Conservation (phyloP, 2,888 invertebrate genomes). For the Gandaritis pyraliata region DNA sequence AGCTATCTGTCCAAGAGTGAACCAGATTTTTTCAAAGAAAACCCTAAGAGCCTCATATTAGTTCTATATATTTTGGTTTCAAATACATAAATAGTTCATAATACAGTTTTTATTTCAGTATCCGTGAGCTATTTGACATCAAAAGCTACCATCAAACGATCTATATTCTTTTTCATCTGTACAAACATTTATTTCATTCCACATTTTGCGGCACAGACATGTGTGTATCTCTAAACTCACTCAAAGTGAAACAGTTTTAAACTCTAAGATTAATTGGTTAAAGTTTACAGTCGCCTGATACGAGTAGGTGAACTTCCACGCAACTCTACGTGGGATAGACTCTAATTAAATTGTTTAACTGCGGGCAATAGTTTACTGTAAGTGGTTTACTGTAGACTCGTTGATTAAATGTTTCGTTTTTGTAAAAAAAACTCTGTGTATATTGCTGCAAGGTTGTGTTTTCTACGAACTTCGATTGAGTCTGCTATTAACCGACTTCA, state of each 20-base stretch:
- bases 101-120: no score
- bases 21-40: no score
- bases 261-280: slow-evolving; percentile 35
- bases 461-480: not conserved
- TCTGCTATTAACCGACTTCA: not conserved
- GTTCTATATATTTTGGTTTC: no score
- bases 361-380: slow-evolving; percentile 56
- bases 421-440: slow-evolving; percentile 11
- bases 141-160: no score
- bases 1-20: no score
- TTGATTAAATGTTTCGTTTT: slow-evolving; percentile 21
- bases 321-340: slow-evolving; percentile 45
- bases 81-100: no score
- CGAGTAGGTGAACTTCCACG: slow-evolving; percentile 40
- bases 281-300: slow-evolving; percentile 45
- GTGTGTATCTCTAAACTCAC: slow-evolving; percentile 14
- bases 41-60: no score
- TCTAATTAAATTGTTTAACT: slow-evolving; percentile 70
- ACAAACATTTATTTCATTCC: not conserved
- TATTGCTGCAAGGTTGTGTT: not conserved
- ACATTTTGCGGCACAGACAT: not conserved
- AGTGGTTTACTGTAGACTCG: slow-evolving; percentile 41
- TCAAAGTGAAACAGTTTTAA: slow-evolving; percentile 27
- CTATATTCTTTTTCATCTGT: no score
- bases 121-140: no score